Evolutionary conservation across 2,113 vertebrate species (phyloP).

Genomic region (Noctilio leporinus): DNA sequence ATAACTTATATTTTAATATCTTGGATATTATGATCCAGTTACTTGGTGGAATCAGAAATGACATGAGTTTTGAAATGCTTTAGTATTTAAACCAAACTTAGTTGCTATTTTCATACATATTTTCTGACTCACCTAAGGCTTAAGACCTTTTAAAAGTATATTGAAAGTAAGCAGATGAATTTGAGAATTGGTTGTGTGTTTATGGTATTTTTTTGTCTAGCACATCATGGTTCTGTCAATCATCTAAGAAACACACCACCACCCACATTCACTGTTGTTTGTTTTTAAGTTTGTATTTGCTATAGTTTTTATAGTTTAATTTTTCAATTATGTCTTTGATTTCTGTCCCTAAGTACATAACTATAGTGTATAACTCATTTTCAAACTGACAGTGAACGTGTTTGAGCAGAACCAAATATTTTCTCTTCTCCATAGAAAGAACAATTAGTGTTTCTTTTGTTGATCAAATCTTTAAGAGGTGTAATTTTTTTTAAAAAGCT

Average conservation of each 20-base stretch:
- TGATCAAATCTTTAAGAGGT: background rate
- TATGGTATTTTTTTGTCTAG: background rate
- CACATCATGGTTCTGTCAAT: background rate
- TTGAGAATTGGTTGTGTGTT: background rate
- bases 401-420: background rate
- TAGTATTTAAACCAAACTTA: background rate
- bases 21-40: background rate
- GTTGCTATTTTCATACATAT: background rate
- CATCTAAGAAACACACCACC: background rate
- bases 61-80: constrained; percentile 20
- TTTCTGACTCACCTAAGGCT: constrained; percentile 3
- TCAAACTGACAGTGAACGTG: background rate
- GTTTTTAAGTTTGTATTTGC: background rate
- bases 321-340: background rate
- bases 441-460: background rate
- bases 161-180: background rate
- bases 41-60: constrained; percentile 15
- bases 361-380: background rate
- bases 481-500: constrained; percentile 26
- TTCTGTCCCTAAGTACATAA: background rate
- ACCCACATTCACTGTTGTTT: background rate
- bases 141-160: background rate
- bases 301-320: background rate
- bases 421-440: background rate
- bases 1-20: background rate